Conservation (phyloP, 2,113 vertebrate species). For the Pachyramphus minor region DNA sequence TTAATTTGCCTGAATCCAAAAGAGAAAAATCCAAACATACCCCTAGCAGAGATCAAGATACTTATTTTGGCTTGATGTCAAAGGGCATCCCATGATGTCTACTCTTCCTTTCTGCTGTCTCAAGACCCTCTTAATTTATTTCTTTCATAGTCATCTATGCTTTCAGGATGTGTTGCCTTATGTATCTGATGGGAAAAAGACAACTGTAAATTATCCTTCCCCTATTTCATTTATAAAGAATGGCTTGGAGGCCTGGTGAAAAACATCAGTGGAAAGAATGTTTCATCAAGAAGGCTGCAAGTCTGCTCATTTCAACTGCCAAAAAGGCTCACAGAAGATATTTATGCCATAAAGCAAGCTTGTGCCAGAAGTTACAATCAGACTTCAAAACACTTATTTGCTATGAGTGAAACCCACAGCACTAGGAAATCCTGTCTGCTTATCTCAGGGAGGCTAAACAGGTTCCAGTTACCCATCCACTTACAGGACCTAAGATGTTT, state of each 20-base stretch:
- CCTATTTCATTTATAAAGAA: neutral
- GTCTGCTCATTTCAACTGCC: neutral
- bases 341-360: neutral
- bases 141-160: neutral
- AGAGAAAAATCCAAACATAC: neutral
- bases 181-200: neutral
- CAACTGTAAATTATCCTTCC: neutral
- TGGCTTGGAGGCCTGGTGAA: neutral
- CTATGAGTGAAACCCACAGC: neutral
- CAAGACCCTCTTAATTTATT: neutral
- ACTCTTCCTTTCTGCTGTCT: neutral
- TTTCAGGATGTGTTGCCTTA: neutral
- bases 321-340: neutral
- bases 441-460: constrained; percentile 27
- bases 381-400: constrained; percentile 34
- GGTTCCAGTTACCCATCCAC: constrained; percentile 12
- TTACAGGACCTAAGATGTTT: neutral
- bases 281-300: neutral
- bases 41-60: neutral
- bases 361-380: constrained; percentile 3
- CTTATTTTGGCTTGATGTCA: neutral
- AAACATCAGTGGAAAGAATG: neutral
- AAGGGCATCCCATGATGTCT: neutral
- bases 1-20: neutral
- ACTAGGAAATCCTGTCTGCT: constrained; percentile 8